Evolutionary conservation across 2,888 invertebrate species (phyloP).

Genomic region (Creontiades dilutus): DNA sequence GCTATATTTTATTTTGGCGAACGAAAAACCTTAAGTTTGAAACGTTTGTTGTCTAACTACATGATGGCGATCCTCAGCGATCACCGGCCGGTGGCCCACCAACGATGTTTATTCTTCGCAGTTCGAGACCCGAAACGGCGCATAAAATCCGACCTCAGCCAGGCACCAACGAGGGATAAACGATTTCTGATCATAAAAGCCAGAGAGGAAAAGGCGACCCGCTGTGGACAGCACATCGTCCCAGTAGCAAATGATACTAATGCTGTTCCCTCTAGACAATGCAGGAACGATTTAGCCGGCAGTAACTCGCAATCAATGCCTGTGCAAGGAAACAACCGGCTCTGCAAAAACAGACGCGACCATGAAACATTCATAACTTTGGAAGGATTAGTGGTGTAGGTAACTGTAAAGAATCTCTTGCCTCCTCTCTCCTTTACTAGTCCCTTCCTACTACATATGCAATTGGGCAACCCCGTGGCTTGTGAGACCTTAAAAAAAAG

Average conservation of each 20-base stretch:
- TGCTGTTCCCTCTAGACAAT: constrained; percentile 51
- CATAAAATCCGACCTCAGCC: background rate
- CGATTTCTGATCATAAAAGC: constrained; percentile 36
- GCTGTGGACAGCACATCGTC: constrained; percentile 41
- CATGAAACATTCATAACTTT: constrained; percentile 68
- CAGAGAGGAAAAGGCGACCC: constrained; percentile 23
- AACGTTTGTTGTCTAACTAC: too few relatives aligned
- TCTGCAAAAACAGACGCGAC: constrained; percentile 62
- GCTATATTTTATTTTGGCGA: too few relatives aligned
- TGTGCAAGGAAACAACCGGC: constrained; percentile 48
- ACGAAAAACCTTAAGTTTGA: too few relatives aligned
- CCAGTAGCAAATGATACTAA: constrained; percentile 60
- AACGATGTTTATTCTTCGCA: constrained; percentile 12
- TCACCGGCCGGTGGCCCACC: background rate
- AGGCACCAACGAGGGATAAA: background rate
- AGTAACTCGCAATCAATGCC: constrained; percentile 69
- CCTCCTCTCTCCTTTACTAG: constrained; percentile 47
- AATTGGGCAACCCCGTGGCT: constrained; percentile 64
- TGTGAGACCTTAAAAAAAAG: constrained; percentile 33
- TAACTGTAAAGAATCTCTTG: constrained; percentile 65
- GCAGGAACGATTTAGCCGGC: constrained; percentile 65
- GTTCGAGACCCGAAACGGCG: constrained; percentile 10
- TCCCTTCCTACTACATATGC: constrained; percentile 62
- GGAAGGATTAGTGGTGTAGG: constrained; percentile 62
- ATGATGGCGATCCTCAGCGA: too few relatives aligned